Evolutionary conservation across 2,113 vertebrate genomes (phyloP).

Genomic region (Otolemur garnettii): DNA sequence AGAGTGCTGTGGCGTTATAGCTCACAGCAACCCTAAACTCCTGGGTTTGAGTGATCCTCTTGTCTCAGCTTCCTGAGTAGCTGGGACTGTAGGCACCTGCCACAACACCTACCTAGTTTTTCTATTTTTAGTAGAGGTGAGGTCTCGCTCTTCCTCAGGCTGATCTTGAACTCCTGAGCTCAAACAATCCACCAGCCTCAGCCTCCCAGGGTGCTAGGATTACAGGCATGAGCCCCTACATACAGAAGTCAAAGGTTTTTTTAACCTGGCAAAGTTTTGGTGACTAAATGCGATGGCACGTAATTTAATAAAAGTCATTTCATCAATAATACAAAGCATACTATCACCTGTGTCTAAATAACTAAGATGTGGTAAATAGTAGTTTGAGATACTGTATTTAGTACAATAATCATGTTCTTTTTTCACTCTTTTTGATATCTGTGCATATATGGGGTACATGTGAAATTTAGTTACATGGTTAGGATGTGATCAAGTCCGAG

Average conservation of each 20-base stretch:
- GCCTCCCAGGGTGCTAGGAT: no score
- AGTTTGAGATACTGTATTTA: conserved; percentile 24
- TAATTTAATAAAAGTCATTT: neutral
- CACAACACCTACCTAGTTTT: no score
- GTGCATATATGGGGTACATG: neutral
- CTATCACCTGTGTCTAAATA: neutral
- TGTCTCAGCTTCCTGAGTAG: no score
- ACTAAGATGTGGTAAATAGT: neutral
- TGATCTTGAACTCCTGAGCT: no score
- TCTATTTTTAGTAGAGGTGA: no score
- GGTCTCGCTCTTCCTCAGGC: no score
- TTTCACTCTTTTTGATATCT: neutral
- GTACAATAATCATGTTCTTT: neutral
- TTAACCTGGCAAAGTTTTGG: neutral
- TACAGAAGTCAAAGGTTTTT: neutral
- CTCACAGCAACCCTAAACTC: no score
- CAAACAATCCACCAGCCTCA: no score
- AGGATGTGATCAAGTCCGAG: neutral
- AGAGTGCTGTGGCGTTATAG: no score
- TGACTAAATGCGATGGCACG: neutral
- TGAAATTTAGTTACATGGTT: neutral
- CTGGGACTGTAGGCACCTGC: no score
- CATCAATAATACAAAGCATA: neutral
- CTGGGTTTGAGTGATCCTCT: no score
- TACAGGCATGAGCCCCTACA: no score